These are phyloP conservation scores for Globia sparganii DNA, from an alignment of 2,888 invertebrate species.

Conservation along the genomic window DNA sequence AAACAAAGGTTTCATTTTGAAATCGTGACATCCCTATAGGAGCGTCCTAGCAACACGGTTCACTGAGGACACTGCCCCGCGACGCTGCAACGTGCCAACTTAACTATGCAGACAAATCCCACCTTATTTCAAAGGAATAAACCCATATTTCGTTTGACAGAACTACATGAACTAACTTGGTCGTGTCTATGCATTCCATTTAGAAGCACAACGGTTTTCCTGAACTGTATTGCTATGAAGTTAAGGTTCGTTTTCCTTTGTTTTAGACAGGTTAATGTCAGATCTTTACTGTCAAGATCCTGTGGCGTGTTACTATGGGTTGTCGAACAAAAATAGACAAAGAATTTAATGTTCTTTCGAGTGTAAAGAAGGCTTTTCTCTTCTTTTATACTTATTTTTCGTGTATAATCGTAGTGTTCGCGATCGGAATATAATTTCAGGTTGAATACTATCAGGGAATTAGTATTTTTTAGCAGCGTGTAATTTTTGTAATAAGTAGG, in stretches of 20 bases:
- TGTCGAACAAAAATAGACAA: conserved; percentile 86
- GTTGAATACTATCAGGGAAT: conserved; percentile 46
- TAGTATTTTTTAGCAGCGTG: conserved; percentile 49
- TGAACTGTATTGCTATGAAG: conserved; percentile 16
- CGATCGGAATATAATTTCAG: conserved; percentile 70
- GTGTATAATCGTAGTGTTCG: conserved; percentile 70
- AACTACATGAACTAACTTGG: conserved; percentile 61
- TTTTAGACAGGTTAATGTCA: conserved; percentile 69
- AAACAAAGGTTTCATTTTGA: conserved; percentile 75
- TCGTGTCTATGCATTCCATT: conserved; percentile 69
- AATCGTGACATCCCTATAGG: conserved; percentile 86
- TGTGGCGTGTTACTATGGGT: conserved; percentile 83
- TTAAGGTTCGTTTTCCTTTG: conserved; percentile 67
- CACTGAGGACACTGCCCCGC: conserved; percentile 85
- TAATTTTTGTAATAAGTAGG: conserved; percentile 57
- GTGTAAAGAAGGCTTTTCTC: conserved; percentile 74
- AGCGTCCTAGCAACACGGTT: conserved; percentile 84
- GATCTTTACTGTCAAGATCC: conserved; percentile 82
- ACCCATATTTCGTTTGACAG: conserved; percentile 56
- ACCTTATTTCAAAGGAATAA: conserved; percentile 62
- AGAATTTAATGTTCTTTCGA: conserved; percentile 85
- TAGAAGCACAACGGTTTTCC: conserved; percentile 34
- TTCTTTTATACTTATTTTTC: conserved; percentile 70
- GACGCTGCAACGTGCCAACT: conserved; percentile 72
- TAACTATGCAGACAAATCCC: conserved; percentile 42